Conservation (phyloP, 1,140 invertebrate species). For the Penaeus vannamei region DNA sequence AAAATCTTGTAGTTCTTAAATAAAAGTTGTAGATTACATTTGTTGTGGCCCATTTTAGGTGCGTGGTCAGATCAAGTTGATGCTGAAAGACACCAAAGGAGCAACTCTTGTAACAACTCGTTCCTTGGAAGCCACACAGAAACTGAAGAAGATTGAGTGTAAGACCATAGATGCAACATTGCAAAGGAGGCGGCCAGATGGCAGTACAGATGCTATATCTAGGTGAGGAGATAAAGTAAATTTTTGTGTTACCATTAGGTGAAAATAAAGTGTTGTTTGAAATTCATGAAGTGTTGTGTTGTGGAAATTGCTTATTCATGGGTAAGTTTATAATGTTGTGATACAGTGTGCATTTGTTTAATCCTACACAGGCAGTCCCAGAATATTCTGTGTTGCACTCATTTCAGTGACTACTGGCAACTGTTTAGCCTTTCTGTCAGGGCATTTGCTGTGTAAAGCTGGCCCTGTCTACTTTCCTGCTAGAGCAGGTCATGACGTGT, state of each 20-base stretch:
- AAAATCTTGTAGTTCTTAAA: not conserved
- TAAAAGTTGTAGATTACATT: not conserved
- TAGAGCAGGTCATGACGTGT: too few relatives aligned
- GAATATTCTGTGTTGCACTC: too few relatives aligned
- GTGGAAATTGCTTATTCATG: too few relatives aligned
- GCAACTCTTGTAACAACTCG: conserved; percentile 30
- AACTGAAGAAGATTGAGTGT: conserved; percentile 27
- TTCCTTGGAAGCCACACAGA: conserved; percentile 44
- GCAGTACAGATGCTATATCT: conserved; percentile 12
- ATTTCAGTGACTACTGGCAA: too few relatives aligned
- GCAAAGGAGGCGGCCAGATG: not conserved
- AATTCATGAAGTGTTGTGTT: too few relatives aligned
- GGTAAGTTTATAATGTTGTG: too few relatives aligned
- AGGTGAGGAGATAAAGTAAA: conserved; percentile 5
- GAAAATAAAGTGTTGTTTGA: too few relatives aligned
- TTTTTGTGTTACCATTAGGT: not conserved
- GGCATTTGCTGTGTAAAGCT: too few relatives aligned
- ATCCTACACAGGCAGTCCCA: too few relatives aligned
- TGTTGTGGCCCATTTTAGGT: conserved; percentile 1
- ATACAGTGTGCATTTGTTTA: too few relatives aligned
- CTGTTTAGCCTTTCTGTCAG: too few relatives aligned
- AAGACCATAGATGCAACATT: conserved; percentile 46
- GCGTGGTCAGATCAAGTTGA: conserved; percentile 57
- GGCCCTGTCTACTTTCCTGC: too few relatives aligned
- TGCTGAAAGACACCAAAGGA: conserved; percentile 35